A percentile compares a stretch with the other conserved stretches of the same genome.
Conservation (phyloP, 1,140 invertebrate genomes). For the Drosophila mauritiana region DNA sequence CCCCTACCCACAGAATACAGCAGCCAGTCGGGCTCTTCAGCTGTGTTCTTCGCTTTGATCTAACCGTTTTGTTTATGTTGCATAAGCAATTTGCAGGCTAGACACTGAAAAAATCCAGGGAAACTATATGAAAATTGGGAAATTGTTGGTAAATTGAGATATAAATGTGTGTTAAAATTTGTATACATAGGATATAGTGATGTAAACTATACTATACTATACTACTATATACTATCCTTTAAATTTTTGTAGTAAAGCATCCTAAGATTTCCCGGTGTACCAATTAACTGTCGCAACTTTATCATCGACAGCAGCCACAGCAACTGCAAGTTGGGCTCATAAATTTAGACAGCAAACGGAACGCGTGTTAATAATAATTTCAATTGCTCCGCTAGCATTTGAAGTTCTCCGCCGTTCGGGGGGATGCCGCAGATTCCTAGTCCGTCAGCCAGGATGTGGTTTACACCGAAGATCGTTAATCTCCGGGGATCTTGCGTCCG, state of each 20-base stretch:
- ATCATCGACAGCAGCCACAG: conserved; percentile 46
- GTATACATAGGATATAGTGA: no score
- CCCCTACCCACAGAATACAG: conserved; percentile 1
- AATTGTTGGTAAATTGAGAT: no score
- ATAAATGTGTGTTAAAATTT: no score
- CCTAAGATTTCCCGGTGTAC: conserved; percentile 13
- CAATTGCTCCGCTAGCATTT: conserved; percentile 50
- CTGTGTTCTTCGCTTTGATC: conserved; percentile 36
- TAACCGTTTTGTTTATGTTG: conserved; percentile 59
- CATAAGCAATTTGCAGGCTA: conserved; percentile 48
- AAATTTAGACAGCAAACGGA: conserved; percentile 78
- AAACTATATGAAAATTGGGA: background rate
- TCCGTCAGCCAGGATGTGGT: conserved; percentile 66
- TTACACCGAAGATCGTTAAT: conserved; percentile 65
- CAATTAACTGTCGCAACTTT: conserved; percentile 45
- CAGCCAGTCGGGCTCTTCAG: conserved; percentile 16
- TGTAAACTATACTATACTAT: no score
- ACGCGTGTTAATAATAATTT: conserved; percentile 66
- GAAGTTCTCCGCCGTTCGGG: conserved; percentile 42
- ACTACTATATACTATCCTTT: no score
- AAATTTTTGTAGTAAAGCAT: no score
- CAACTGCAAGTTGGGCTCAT: conserved; percentile 64
- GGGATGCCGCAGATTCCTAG: conserved; percentile 13
- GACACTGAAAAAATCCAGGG: conserved; percentile 3
- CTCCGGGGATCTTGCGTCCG: conserved; percentile 14